phyloP scores from a whole-genome alignment of 2,888 invertebrate genomes.

The Campoletis raptor region DNA sequence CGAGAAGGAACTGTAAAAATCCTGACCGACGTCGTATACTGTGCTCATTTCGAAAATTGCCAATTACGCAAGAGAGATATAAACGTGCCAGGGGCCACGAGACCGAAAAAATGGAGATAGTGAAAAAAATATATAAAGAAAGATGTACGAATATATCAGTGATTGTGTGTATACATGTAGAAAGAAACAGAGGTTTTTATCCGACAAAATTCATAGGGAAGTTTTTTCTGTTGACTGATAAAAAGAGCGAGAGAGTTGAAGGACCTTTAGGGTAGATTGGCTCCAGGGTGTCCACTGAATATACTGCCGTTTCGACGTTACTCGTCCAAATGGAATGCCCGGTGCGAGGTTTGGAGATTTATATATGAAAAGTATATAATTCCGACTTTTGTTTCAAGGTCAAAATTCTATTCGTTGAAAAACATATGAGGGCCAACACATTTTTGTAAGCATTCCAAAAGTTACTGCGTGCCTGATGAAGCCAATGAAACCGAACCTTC shows the following conservation, averaged over 20 bases:
- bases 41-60: constrained; percentile 72
- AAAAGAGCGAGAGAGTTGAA: background rate
- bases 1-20: constrained; percentile 12
- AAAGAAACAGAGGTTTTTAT: constrained; percentile 57
- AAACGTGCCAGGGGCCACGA: constrained; percentile 15
- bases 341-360: background rate
- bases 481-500: background rate
- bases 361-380: background rate
- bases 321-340: background rate
- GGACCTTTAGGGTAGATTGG: background rate
- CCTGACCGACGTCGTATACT: constrained; percentile 33
- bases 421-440: background rate
- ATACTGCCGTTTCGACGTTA: background rate
- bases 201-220: constrained; percentile 9
- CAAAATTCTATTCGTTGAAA: background rate
- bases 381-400: background rate
- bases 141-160: constrained; percentile 32
- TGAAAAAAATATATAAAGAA: constrained; percentile 34
- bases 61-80: constrained; percentile 73
- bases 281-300: background rate
- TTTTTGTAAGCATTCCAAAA: background rate
- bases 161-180: constrained; percentile 15
- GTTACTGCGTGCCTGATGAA: background rate
- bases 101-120: constrained; percentile 42
- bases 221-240: background rate